A percentile compares a stretch with the other conserved stretches of the same genome.
phyloP scores from a whole-genome alignment of 2,113 vertebrate species.

The Saiga tatarica region DNA sequence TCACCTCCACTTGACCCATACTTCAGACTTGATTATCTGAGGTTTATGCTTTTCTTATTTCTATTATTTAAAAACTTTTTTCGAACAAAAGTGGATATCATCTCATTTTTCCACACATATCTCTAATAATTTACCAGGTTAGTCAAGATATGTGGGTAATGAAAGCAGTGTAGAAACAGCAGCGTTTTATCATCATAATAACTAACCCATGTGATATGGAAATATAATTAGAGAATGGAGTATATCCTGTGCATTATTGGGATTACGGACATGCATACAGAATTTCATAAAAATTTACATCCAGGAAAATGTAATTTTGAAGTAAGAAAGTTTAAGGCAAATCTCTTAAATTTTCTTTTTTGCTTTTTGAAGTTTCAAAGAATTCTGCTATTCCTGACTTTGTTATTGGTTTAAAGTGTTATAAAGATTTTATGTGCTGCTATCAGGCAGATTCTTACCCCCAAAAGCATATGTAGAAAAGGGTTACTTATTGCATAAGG shows the following conservation, averaged over 20 bases:
- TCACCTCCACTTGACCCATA: neutral
- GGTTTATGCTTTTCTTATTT: neutral
- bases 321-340: neutral
- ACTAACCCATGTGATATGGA: neutral
- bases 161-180: neutral
- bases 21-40: neutral
- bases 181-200: neutral
- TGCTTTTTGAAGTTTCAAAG: neutral
- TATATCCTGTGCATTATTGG: neutral
- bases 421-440: neutral
- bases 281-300: neutral
- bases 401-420: neutral
- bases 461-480: neutral
- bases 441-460: neutral
- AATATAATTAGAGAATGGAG: neutral
- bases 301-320: neutral
- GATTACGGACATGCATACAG: neutral
- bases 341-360: neutral
- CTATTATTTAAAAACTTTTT: neutral
- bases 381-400: neutral
- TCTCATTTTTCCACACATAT: neutral
- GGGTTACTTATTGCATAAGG: neutral
- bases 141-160: neutral
- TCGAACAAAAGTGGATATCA: neutral
- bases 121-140: neutral